Evolutionary conservation across 1,140 invertebrate genomes (phyloP), one percentile per base, ranked within the genome.

Genomic region (Lepidurus packardi): DNA sequence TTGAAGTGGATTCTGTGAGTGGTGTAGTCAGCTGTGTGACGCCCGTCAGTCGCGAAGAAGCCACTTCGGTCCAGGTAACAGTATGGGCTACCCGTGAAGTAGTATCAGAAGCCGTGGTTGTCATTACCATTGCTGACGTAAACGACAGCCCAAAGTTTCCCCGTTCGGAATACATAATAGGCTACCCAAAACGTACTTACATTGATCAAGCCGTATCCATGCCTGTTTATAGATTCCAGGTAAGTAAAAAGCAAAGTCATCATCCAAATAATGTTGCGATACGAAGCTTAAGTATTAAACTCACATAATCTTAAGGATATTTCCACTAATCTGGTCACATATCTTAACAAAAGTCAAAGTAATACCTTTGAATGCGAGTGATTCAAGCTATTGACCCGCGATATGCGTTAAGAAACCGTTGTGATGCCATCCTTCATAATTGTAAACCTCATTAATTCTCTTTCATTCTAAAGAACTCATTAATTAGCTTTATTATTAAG

Each of bases 101-200:
- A 41, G 7, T 47, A 7, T 53, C 44, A 8, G 25, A 53, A 21
- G 25, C 76, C 3, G 16, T 41, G 6, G 65, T 77, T 77, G 21
- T 13, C 11, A 77, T 65, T 9, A 9, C 65, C 6, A 41, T 77
- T 34, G 65, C 45, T 9, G 76, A 77, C 65, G 2, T 53, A 8
- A 77, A 77, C 21, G 76, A 77, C 11, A 21, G 34, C 0, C 76
- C 76, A 3, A 11, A 45, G 13, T 77, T 77, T 16, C 1, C 8
- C 13, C 25, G 44, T 25, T 44, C 43, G 24, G 21, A 34, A 21
- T 21, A 53, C 43, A 8, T 77, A 11, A 25, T 77, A 16, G 76
- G 76, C 43, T 77, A 77, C 34, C 76, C 76, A 25, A 65, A 77
- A 21, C 76, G 76, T 21, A 77, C 76, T 16, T 77, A 77, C 34